Evolutionary conservation across 2,113 vertebrate species (phyloP), one percentile per base, ranked within the genome.

Genomic region (Laticauda colubrina): DNA sequence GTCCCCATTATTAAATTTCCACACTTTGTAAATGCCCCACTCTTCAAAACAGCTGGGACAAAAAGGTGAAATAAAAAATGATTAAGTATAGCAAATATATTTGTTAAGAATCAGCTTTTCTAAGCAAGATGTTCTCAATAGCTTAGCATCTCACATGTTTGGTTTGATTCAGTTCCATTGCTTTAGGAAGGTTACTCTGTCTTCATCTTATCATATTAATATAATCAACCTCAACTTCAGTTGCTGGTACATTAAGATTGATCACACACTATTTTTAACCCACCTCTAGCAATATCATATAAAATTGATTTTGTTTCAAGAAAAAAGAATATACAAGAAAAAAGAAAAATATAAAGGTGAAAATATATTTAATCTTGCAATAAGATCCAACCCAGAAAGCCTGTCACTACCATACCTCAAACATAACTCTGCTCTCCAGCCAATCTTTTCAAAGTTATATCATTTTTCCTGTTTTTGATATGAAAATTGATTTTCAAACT

Each of bases 161-260:
- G 75, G 18, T 21, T 43, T 81, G 75, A 43, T 20, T 81, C 34
- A 43, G 75, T 81, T 43, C 75, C 7, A 81, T 34, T 81, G 34
- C 7, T 81, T 81, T 81, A 81, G 34, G 75, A 81, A 81, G 75
- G 75, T 81, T 81, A 81, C 7, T 81, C 75, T 81, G 34, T 81
- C 75, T 81, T 81, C 75, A 81, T 81, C 75, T 43, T 81, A 81
- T 81, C 4, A 3, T 59, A 89, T 89, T 59, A 89, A 91, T 94
- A 94, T 88, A 92, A 94, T 94, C 81, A 94, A 88, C 29, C 81
- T 69, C 54, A 92, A 88, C 90, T 88, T 93, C 59, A 26, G 11
- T 4, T 2, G 18, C 34, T 53, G 14, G 90, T 1, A 89, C n/a
- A 64, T 89, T 89, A 0, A 48, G 51, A 93, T 88, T 64, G 87